Evolutionary conservation across 2,797 vertebrate species (phyloP).

Genomic region (Gadopsis marmoratus): DNA sequence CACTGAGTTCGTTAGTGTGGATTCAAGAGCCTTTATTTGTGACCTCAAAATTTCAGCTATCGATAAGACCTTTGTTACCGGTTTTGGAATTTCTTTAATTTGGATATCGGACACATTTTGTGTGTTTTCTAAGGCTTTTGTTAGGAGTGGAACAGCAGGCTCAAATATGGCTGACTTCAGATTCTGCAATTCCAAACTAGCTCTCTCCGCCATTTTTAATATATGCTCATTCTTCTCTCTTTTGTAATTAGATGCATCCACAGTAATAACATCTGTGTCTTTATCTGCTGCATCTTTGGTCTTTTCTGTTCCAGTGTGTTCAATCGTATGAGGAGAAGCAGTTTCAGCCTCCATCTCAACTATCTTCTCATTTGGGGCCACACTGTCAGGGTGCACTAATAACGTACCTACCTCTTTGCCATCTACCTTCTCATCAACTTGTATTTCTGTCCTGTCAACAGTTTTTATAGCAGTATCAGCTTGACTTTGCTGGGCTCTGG

Average conservation of each 20-base stretch:
- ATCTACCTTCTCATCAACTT: constrained; percentile 61
- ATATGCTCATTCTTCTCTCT: constrained; percentile 22
- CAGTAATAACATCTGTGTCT: background rate
- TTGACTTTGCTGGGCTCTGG: constrained; percentile 54
- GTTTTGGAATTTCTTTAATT: constrained; percentile 52
- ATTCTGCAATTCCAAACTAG: constrained; percentile 23
- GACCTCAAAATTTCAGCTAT: constrained; percentile 75
- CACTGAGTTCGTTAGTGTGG: constrained; percentile 23
- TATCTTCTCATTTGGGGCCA: constrained; percentile 41
- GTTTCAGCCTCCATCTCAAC: constrained; percentile 59
- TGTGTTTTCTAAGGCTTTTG: constrained; percentile 30
- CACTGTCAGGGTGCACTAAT: constrained; percentile 24
- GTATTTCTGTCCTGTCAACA: constrained; percentile 66
- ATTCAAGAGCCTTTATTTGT: constrained; percentile 74
- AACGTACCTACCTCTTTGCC: constrained; percentile 18
- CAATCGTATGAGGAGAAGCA: background rate
- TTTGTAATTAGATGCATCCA: constrained; percentile 17
- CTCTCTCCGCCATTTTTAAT: constrained; percentile 24
- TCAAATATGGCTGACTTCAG: constrained; percentile 6
- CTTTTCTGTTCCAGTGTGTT: constrained; percentile 30
- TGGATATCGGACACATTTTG: constrained; percentile 20
- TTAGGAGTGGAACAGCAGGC: background rate
- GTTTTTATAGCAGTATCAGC: constrained; percentile 68
- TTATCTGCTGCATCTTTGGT: constrained; percentile 23
- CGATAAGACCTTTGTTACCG: constrained; percentile 67